phyloP scores from a whole-genome alignment of 2,888 invertebrate genomes.

The Brenthis daphne region DNA sequence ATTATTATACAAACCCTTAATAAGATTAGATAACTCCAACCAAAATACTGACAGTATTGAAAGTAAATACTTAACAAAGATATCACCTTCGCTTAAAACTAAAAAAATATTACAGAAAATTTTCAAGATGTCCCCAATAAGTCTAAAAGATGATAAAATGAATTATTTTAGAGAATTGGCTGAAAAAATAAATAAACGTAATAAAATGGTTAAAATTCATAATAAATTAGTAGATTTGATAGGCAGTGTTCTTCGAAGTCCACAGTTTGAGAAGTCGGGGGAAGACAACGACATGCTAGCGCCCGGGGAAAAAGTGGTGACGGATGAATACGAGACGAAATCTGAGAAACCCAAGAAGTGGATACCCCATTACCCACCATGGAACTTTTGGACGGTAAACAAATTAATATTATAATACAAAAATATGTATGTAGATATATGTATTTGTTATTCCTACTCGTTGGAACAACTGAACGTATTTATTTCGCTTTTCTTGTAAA shows the following conservation, averaged over 20 bases:
- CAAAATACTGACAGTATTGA: conserved; percentile 6
- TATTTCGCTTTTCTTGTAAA: too few species aligned
- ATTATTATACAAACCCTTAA: conserved; percentile 37
- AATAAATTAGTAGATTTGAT: conserved; percentile 28
- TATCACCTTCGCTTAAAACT: too few species aligned
- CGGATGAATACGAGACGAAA: background rate
- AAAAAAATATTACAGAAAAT: too few species aligned
- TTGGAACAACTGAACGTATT: too few species aligned
- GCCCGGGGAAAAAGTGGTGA: conserved; percentile 5
- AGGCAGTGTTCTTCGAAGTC: conserved; percentile 23
- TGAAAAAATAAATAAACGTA: background rate
- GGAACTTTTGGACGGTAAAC: conserved; percentile 43
- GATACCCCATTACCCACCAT: conserved; percentile 40
- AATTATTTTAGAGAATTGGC: background rate
- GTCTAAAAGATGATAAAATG: background rate
- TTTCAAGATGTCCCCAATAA: too few species aligned
- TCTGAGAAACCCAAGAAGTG: conserved; percentile 26
- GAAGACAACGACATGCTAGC: conserved; percentile 35
- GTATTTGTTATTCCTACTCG: background rate
- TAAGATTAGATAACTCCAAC: conserved; percentile 36
- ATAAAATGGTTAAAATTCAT: conserved; percentile 23
- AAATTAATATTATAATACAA: background rate
- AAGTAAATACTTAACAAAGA: background rate
- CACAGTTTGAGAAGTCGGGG: conserved; percentile 35
- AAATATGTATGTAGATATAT: too few species aligned